phyloP scores from a whole-genome alignment of 2,797 vertebrate genomes.

The Nannoperca australis region DNA sequence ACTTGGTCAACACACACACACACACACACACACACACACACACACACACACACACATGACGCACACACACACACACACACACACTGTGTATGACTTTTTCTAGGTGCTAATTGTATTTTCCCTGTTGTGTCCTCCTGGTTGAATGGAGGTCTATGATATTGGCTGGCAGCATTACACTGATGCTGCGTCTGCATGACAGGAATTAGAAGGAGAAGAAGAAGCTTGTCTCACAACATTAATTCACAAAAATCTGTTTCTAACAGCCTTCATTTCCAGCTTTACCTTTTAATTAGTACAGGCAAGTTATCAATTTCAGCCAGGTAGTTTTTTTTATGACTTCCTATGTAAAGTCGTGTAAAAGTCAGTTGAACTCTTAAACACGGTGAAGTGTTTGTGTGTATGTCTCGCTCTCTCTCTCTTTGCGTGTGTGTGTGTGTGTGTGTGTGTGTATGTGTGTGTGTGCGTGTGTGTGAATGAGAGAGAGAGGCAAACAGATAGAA shows the following conservation, averaged over 20 bases:
- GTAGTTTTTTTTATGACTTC: background rate
- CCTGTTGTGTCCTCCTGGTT: background rate
- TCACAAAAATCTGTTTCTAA: background rate
- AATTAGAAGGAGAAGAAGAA: conserved; percentile 4
- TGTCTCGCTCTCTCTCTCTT: background rate
- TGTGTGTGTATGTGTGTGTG: no score
- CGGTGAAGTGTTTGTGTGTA: no score
- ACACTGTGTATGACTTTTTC: background rate
- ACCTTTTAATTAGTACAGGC: background rate
- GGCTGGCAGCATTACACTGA: conserved; percentile 20
- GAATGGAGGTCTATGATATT: conserved; percentile 2
- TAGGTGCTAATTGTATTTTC: background rate
- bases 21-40: no score
- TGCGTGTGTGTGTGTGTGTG: no score
- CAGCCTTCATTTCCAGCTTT: background rate
- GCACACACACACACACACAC: no score
- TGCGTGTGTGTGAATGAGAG: background rate
- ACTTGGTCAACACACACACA: no score
- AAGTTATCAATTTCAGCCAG: background rate
- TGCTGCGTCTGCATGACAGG: conserved; percentile 9
- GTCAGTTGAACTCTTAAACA: conserved; percentile 10
- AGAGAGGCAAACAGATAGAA: background rate
- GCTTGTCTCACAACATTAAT: background rate
- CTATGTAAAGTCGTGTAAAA: conserved; percentile 12
- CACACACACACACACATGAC: no score